Evolutionary conservation across 2,888 invertebrate genomes (phyloP), one percentile per base, ranked within the genome.

Genomic region (Ommatoiulus sabulosus): DNA sequence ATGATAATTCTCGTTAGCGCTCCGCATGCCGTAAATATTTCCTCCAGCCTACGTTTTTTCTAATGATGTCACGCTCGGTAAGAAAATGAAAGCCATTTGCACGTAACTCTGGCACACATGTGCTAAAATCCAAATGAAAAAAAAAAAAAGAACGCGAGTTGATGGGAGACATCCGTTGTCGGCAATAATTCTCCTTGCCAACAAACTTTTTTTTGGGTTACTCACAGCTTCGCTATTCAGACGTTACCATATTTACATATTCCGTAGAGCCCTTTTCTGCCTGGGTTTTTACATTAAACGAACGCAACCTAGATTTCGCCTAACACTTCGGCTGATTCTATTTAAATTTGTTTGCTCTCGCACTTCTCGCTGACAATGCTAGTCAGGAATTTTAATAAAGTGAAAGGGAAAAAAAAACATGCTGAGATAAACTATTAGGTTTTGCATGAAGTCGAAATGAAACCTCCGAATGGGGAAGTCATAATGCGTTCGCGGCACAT

Each of bases 21-120:
- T 3, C 15, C 15, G 52, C 52, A 52, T 52, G 52, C 15, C 52
- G 52, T 7, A 15, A 52, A 15, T 15, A 52, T 52, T 12, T 63
- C n/a, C n/a, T 63, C 15, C 63, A 17, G 15, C 63, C 17, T 57
- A n/a, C 63, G 3, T 52, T 63, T 63, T 17, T 63, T 63, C 63
- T 63, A 63, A 63, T 63, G 63, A 63, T 63, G 63, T 63, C 63
- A 3, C 63, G n/a, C n/a, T 63, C n/a, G 17, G n/a, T 63, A 63
- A n/a, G 63, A 17, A 63, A 63, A 63, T 20, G 63, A 63, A n/a
- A 3, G n/a, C n/a, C n/a, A 63, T 63, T 63, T 63, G 63, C 63
- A n/a, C n/a, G 63, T 7, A 12, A 63, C n/a, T 63, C n/a, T 63
- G n/a, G 63, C 63, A 63, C 63, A 63, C n/a, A 63, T 63, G 63